Percentiles rank a stretch among this genome's conserved stretches.
Evolutionary conservation across 2,888 invertebrate genomes (phyloP).

Genomic region (Scaptomyza polygonia): DNA sequence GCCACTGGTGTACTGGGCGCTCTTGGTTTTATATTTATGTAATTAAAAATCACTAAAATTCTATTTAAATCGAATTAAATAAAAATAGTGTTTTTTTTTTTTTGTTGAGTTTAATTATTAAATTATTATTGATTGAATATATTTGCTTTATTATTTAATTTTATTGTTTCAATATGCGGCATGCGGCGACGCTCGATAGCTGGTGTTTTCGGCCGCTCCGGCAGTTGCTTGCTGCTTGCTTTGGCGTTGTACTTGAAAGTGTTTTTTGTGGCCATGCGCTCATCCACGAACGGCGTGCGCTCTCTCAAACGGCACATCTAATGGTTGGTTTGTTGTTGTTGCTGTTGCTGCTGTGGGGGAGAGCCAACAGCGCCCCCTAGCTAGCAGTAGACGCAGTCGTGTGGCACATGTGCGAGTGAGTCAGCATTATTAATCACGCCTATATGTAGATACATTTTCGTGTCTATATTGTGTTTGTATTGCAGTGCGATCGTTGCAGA

Average conservation of each 20-base stretch:
- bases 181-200: conserved; percentile 49
- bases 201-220: conserved; percentile 62
- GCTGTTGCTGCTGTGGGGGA: conserved; percentile 18
- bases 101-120: conserved; percentile 14
- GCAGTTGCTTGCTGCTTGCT: conserved; percentile 62
- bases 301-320: conserved; percentile 19
- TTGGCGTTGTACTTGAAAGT: conserved; percentile 77
- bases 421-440: conserved; percentile 46
- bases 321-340: conserved; percentile 21
- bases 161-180: conserved; percentile 43
- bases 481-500: conserved; percentile 41
- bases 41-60: conserved; percentile 67
- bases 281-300: conserved; percentile 25
- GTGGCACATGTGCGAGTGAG: conserved; percentile 65
- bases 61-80: conserved; percentile 74
- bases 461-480: conserved; percentile 16
- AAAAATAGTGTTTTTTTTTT: conserved; percentile 62
- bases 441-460: conserved; percentile 5
- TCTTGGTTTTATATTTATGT: conserved; percentile 52
- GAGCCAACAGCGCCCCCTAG: conserved; percentile 47
- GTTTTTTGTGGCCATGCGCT: conserved; percentile 69
- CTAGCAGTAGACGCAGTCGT: conserved; percentile 26
- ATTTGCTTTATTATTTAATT: conserved; percentile 39
- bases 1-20: conserved; percentile 32
- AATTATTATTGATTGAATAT: conserved; percentile 24